Evolutionary conservation across 2,113 vertebrate species (phyloP), one percentile per base, ranked within the genome.

Genomic region (Cavia aperea): DNA sequence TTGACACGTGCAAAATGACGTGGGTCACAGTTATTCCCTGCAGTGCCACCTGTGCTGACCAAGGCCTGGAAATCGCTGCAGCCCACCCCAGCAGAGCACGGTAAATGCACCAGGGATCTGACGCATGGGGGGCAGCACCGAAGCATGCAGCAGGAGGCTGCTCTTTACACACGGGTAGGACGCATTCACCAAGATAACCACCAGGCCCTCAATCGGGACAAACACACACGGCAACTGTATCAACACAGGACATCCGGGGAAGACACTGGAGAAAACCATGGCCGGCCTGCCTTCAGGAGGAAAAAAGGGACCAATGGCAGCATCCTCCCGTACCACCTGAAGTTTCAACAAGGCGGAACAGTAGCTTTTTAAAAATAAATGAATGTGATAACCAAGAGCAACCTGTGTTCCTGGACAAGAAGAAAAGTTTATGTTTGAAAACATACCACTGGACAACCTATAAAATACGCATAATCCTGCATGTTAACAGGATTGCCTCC

Each of bases 81-180:
- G 73, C 72, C 73, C 43, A 29, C 29, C 43, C 29, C 24, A 77
- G 39, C 68, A 77, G 73, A 4, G 4, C 73, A 15, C 13, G 33
- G 63, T 2, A 23, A 26, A 86, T 33, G 46, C 81, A 60, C 43
- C 86, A 26, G 29, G 10, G 39, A 46, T 21, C 23, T 16, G 11
- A 66, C 7, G 2, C 4, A 0, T 4, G 5, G 3, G 1, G 8
- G 60, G 43, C 31, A 87, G 36, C 70, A 21, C 49, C 11, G 15
- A 31, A 23, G 60, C 13, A 0, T 21, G 56, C 12, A 23, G 89
- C 9, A 26, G 14, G 60, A 73, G 16, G 36, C 43, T 36, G 87
- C 21, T 54, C 39, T 86, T 23, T 24, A 16, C 7, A 68, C 33
- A 33, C 49, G 36, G 33, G 29, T 4, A 36, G 75, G 84, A 72